Evolutionary conservation across 2,888 invertebrate genomes (phyloP).

Genomic region (Ellobium chinense): DNA sequence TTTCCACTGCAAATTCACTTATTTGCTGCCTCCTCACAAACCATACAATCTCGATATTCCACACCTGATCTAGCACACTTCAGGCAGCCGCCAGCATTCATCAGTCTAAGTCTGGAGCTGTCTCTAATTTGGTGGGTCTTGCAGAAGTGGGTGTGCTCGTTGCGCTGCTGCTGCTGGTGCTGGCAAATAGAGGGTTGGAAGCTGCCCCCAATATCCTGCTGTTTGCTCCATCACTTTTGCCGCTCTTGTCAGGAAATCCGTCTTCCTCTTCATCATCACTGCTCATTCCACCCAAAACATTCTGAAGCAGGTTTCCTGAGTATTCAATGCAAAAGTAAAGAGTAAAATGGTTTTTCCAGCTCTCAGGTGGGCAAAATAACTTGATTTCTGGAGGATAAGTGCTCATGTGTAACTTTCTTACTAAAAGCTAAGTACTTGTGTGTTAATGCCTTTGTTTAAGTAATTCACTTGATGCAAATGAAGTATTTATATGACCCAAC

Average conservation of each 20-base stretch:
- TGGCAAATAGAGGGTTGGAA: slow-evolving; percentile 9
- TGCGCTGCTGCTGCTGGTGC: slow-evolving; percentile 17
- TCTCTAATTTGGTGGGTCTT: slow-evolving; percentile 37
- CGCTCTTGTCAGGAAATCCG: slow-evolving; percentile 1
- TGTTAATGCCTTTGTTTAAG: too few relatives aligned
- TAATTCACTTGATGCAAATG: too few relatives aligned
- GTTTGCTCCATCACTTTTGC: neutral
- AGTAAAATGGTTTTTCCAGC: too few relatives aligned
- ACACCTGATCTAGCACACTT: too few relatives aligned
- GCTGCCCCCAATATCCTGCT: neutral
- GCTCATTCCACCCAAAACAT: slow-evolving; percentile 62
- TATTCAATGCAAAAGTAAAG: neutral
- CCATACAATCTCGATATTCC: too few relatives aligned
- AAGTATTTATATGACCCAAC: too few relatives aligned
- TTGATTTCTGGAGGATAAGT: too few relatives aligned
- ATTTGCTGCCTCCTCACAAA: too few relatives aligned
- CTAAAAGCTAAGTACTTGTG: too few relatives aligned
- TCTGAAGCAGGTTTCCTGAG: slow-evolving; percentile 70
- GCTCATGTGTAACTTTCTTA: too few relatives aligned
- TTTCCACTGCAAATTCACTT: too few relatives aligned
- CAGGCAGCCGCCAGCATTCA: neutral
- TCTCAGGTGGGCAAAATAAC: too few relatives aligned
- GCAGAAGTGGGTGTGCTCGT: slow-evolving; percentile 20
- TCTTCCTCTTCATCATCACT: slow-evolving; percentile 58
- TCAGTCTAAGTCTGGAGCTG: slow-evolving; percentile 47